Evolutionary conservation across 37 sponge, comb jelly and placozoan species (phyloP), one percentile per base, ranked within the genome.

Genomic region (Geodia barretti): DNA sequence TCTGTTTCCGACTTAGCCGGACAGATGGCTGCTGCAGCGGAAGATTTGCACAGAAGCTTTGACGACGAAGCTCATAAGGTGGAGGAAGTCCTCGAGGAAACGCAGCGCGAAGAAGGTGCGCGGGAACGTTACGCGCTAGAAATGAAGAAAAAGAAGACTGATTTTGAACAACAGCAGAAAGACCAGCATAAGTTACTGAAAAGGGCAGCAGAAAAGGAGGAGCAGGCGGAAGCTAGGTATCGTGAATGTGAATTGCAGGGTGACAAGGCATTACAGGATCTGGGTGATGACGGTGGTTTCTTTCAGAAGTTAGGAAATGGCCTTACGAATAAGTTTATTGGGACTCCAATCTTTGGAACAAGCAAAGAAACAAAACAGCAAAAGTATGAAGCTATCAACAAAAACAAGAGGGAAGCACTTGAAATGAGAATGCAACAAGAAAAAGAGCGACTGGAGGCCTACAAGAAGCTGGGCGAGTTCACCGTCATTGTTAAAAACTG

Each of bases 31-130:
- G 68, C 38, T 59, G 85, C 90, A 32, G 90, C 90, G 24, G 14
- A 30, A 0, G 85, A 84, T 20, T 43, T 90, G 11, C 71, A 79
- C n/a, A n/a, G n/a, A n/a, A 80, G 84, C 1, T 90, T 90, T 80
- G 64, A 62, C 4, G 69, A 67, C 3, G 75, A 90, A 61, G 77
- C 65, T 17, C 20, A 68, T 26, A 74, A 80, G 26, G 85, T 84
- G 8, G 47, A 40, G 21, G 39, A 0, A 23, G 66, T 71, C 1
- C 58, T 79, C 5, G 59, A 79, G 41, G 37, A 72, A 14, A 83
- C 79, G 3, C 28, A 24, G 79, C 17, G 41, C 26, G 62, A 40
- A 2, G 64, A 75, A 30, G 76, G 62, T 1, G 41, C 54, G 2
- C 30, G 65, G 42, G 87, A 68, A 0, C 14, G 17, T 25, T 24